Evolutionary conservation across 2,888 invertebrate genomes (phyloP).

Genomic region (Odontothrips loti): DNA sequence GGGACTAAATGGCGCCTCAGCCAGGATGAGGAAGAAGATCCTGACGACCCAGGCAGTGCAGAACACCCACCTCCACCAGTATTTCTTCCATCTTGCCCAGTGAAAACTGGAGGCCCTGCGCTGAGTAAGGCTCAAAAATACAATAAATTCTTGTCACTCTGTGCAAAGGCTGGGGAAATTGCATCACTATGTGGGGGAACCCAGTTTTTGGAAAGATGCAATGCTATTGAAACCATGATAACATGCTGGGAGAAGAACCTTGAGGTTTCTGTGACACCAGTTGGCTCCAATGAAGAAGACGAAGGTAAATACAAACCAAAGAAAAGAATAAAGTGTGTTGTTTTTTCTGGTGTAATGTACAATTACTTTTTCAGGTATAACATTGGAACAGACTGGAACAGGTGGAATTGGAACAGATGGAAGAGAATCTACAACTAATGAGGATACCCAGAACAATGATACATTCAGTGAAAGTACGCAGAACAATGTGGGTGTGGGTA

Average conservation of each 20-base stretch:
- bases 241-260: neutral
- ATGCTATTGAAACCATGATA: neutral
- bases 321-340: too few species aligned
- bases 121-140: neutral
- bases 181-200: neutral
- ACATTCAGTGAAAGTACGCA: too few species aligned
- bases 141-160: neutral
- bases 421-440: too few species aligned
- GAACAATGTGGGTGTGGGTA: too few species aligned
- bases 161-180: neutral
- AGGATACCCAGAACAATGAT: too few species aligned
- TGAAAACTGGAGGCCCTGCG: neutral
- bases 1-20: neutral
- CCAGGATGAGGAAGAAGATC: neutral
- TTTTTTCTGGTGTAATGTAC: too few species aligned
- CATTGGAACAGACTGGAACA: too few species aligned
- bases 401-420: too few species aligned
- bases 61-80: neutral
- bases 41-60: neutral
- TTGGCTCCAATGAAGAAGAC: too few species aligned
- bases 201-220: neutral
- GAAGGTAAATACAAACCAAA: too few species aligned
- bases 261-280: neutral
- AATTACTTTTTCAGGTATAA: too few species aligned
- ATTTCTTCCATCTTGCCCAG: neutral